These are phyloP conservation scores for Lithosia quadra DNA, from an alignment of 2,888 invertebrate species.

Conservation along the genomic window DNA sequence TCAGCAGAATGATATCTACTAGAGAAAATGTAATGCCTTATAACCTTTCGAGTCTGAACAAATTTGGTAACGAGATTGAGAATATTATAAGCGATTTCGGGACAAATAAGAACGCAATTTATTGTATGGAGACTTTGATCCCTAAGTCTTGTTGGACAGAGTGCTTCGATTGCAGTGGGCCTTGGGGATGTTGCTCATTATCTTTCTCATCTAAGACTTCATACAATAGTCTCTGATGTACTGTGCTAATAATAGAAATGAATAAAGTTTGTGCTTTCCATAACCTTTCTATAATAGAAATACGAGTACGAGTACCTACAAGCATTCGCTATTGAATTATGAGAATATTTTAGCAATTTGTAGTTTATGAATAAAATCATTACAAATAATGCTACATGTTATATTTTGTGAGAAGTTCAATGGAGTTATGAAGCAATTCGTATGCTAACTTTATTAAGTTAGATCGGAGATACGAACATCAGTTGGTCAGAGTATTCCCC, in stretches of 20 bases:
- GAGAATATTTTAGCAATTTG: neutral
- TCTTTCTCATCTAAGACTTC: constrained; percentile 44
- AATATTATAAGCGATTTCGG: constrained; percentile 22
- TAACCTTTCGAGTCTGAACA: neutral
- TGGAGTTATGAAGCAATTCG: no score
- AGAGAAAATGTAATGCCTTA: no score
- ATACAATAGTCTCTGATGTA: constrained; percentile 36
- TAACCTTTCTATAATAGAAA: neutral
- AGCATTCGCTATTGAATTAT: neutral
- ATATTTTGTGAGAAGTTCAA: no score
- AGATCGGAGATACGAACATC: no score
- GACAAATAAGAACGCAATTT: constrained; percentile 60
- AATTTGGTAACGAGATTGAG: neutral
- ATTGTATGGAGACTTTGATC: constrained; percentile 48
- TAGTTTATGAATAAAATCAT: no score
- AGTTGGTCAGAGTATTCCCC: no score
- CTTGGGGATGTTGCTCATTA: constrained; percentile 63
- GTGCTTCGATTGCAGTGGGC: constrained; percentile 43
- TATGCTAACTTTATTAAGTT: no score
- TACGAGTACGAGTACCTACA: neutral
- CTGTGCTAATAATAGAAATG: constrained; percentile 28
- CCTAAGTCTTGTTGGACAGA: no score
- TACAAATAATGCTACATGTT: no score
- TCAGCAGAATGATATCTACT: no score
- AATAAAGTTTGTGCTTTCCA: neutral